Evolutionary conservation across 2,113 vertebrate genomes (phyloP).

Genomic region (Arvicanthis niloticus): DNA sequence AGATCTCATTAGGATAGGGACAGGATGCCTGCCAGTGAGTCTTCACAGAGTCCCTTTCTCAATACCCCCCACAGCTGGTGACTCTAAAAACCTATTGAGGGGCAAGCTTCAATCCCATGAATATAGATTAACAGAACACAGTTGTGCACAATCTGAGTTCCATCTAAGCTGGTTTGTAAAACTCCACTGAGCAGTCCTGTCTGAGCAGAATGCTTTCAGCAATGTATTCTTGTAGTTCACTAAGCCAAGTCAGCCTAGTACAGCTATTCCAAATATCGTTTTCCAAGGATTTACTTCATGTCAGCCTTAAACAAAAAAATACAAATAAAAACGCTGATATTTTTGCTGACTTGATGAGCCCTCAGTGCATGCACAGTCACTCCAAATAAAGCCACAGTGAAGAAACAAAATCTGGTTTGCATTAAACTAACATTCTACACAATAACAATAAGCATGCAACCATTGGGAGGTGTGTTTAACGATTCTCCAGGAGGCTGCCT

Average conservation of each 20-base stretch:
- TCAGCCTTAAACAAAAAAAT: not conserved
- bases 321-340: not conserved
- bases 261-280: not conserved
- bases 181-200: not conserved
- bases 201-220: not conserved
- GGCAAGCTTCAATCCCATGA: not conserved
- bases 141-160: not conserved
- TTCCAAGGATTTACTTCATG: not conserved
- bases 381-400: not conserved
- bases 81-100: not conserved
- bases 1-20: constrained; percentile 52
- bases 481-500: not conserved
- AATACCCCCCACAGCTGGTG: not conserved
- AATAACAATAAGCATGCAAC: not conserved
- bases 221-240: not conserved
- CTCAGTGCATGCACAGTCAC: not conserved
- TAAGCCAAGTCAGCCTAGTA: not conserved
- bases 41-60: not conserved
- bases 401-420: constrained; percentile 45
- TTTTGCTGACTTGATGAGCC: not conserved
- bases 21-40: not conserved
- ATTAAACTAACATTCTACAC: constrained; percentile 37
- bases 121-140: not conserved
- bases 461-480: not conserved
- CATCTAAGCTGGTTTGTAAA: not conserved